Base-by-base conservation (phyloP, 2,797 vertebrate genomes). In the Chelmon rostratus region DNA sequence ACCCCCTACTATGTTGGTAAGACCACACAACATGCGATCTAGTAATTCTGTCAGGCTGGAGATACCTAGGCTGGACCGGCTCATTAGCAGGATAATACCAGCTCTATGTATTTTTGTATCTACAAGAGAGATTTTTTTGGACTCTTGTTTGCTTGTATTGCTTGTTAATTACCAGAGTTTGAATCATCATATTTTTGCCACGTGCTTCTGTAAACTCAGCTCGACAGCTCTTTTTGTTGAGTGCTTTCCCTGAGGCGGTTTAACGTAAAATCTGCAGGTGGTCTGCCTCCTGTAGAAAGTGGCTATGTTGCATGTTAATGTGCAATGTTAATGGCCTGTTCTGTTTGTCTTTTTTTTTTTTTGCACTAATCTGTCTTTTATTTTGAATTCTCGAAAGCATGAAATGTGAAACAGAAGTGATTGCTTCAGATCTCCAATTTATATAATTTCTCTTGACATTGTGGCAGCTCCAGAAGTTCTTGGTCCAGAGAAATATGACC, bases 1-100 rank as follows among this genome's bases (percentile, higher is more conserved):
- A 97, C 97, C 0, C 97, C 97, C 0, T 98, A 97, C 89, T 98
- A 97, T 0, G 97, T 98, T 78, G 97, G 97, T 98, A 82, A 96
- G 96, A 87, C 67, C 15, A 19, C 25, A 23, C 25, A 23, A n/a
- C 42, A 47, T 33, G 8, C 57, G n/a, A 73, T 40, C 25, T 52
- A 61, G 50, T 71, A 11, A 31, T 63, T 16, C 5, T 54, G 12
- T 42, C 33, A 46, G 15, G 6, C 25, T 33, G 10, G 25, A 15
- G 3, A 28, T 23, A 23, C n/a, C n/a, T n/a, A n/a, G n/a, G n/a
- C n/a, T n/a, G n/a, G n/a, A n/a, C n/a, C n/a, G n/a, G n/a, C n/a
- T n/a, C 1, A 42, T 46, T 11, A 61, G 40, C 18, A 37, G 9
- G 15, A 53, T 63, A 12, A 59, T 68, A 31, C 31, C 40, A 50